phyloP scores from a whole-genome alignment of 2,797 vertebrate genomes.

The Balearica regulorum region DNA sequence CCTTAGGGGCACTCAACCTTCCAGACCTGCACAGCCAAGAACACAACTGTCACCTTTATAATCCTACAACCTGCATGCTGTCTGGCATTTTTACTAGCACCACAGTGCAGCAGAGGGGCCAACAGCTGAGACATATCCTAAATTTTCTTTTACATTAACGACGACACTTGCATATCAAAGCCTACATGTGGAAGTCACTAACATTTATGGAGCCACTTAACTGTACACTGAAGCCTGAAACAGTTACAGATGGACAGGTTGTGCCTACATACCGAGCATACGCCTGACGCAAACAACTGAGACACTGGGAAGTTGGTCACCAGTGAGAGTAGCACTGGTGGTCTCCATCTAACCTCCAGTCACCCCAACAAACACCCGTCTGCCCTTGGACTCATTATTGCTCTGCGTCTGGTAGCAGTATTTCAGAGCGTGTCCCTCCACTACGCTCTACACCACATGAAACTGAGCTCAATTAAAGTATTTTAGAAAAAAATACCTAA shows the following conservation, averaged over 20 bases:
- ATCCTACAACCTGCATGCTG: background rate
- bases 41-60: background rate
- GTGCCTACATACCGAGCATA: background rate
- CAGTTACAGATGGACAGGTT: background rate
- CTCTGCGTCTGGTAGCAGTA: background rate
- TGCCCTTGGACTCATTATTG: background rate
- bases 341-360: background rate
- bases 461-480: fast-evolving
- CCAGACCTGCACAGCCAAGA: background rate
- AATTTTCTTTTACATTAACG: background rate
- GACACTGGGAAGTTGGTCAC: background rate
- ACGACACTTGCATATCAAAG: background rate
- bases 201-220: background rate
- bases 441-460: background rate
- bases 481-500: background rate
- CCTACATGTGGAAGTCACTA: background rate
- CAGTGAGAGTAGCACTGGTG: background rate
- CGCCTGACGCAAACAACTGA: background rate
- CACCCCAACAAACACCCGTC: background rate
- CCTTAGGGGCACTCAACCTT: background rate
- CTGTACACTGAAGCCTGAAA: background rate
- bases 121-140: background rate
- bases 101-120: background rate
- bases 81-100: background rate
- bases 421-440: background rate